phyloP scores from a whole-genome alignment of 2,797 vertebrate genomes.

The Florisuga fusca region DNA sequence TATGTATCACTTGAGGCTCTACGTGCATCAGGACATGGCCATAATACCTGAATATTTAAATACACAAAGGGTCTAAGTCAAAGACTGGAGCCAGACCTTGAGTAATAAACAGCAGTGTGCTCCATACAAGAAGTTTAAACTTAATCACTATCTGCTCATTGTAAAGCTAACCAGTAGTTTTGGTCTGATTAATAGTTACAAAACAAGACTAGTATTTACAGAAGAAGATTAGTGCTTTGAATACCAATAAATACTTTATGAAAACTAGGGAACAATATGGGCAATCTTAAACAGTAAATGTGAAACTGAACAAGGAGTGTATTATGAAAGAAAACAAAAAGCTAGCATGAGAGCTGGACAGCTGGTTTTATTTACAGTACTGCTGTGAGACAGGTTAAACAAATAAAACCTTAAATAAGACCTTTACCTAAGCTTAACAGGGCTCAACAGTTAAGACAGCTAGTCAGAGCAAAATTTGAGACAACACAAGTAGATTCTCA shows the following conservation, averaged over 20 bases:
- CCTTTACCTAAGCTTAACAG: background rate
- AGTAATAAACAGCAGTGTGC: background rate
- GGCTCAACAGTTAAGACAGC: background rate
- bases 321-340: background rate
- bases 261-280: background rate
- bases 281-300: background rate
- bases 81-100: background rate
- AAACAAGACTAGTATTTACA: background rate
- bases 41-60: background rate
- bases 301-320: background rate
- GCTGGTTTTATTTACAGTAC: slow-evolving; percentile 14
- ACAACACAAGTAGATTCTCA: background rate
- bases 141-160: background rate
- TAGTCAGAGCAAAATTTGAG: background rate
- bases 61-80: background rate
- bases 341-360: background rate
- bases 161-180: background rate
- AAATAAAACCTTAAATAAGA: background rate
- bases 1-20: background rate
- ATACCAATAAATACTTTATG: background rate
- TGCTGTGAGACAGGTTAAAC: background rate
- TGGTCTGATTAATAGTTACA: background rate
- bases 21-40: background rate
- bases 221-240: background rate
- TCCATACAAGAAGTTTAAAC: background rate